phyloP scores from a whole-genome alignment of 2,888 invertebrate genomes.

The Ophioninae sp. region DNA sequence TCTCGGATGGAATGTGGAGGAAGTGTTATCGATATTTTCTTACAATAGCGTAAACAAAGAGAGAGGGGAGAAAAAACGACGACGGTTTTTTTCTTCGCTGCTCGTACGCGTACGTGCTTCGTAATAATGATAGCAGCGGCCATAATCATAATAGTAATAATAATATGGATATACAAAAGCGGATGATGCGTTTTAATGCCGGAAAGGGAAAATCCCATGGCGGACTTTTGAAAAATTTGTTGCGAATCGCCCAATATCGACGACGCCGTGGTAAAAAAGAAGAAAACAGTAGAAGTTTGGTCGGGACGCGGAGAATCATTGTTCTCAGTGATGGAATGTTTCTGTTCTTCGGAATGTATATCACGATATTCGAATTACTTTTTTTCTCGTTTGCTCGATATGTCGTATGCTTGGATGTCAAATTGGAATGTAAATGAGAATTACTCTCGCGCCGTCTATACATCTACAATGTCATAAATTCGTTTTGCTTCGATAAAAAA shows the following conservation, averaged over 20 bases:
- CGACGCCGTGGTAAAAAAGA: constrained; percentile 24
- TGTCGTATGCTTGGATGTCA: constrained; percentile 16
- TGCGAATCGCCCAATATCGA: constrained; percentile 27
- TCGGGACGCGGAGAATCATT: constrained; percentile 34
- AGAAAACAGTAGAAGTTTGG: constrained; percentile 50
- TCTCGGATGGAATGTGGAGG: constrained; percentile 21
- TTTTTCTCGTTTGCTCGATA: constrained; percentile 8
- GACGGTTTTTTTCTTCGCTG: constrained; percentile 8
- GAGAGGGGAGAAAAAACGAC: constrained; percentile 26
- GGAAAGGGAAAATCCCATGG: constrained; percentile 35
- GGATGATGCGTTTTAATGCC: constrained; percentile 28
- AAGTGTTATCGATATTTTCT: constrained; percentile 35
- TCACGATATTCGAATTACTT: not conserved
- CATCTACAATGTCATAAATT: not conserved
- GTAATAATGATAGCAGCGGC: constrained; percentile 7
- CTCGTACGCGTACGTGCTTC: constrained; percentile 29
- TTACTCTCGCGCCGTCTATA: constrained; percentile 5
- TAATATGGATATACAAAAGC: constrained; percentile 58
- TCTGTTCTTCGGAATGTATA: not conserved
- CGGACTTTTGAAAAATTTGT: constrained; percentile 41
- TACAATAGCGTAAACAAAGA: constrained; percentile 53
- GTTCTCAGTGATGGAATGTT: not conserved
- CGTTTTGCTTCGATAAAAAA: not conserved
- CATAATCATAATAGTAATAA: constrained; percentile 47
- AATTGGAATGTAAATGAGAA: constrained; percentile 27